Base-by-base conservation (phyloP, 2,888 invertebrate genomes). In the Monopis laevigella region DNA sequence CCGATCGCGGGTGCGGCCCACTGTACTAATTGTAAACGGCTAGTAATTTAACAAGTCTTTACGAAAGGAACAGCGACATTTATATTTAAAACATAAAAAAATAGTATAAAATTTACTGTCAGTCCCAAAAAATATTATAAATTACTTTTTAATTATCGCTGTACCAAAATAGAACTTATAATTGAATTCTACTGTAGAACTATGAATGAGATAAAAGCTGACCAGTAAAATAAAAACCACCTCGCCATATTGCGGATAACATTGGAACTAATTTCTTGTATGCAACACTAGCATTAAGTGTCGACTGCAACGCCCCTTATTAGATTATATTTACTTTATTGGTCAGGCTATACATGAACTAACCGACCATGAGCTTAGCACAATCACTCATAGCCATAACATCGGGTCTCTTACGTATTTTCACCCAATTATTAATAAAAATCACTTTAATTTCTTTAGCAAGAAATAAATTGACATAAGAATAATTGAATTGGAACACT, bases 341-440 rank as follows among this genome's bases (percentile, higher is more conserved):
- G n/a, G n/a, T n/a, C n/a, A n/a, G n/a, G n/a, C n/a, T n/a, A 24
- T 24, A 7, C 21, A 21, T 21, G 36, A 36, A 36, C 36, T 36
- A 69, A 55, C 54, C 51, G 52, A 74, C 80, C 74, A 77, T 78
- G 80, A 78, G 80, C 73, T 78, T 70, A 80, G 80, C 80, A 80
- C 80, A 80, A 72, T 80, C 68, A 72, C 80, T 75, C 80, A 77
- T 77, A 78, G 80, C 74, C 65, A 73, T 54, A 63, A 11, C n/a
- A 32, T 14, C 29, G 21, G 36, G 36, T 21, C 36, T 36, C 36
- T n/a, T n/a, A n/a, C n/a, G n/a, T n/a, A n/a, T n/a, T n/a, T n/a
- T n/a, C n/a, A n/a, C n/a, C n/a, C n/a, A n/a, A n/a, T n/a, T n/a
- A n/a, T n/a, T n/a, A n/a, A n/a, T n/a, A n/a, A n/a, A n/a, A n/a